Percentiles rank a stretch among this genome's conserved stretches.
phyloP scores from a whole-genome alignment of 2,113 vertebrate species.

The Gobiocypris rarus region DNA sequence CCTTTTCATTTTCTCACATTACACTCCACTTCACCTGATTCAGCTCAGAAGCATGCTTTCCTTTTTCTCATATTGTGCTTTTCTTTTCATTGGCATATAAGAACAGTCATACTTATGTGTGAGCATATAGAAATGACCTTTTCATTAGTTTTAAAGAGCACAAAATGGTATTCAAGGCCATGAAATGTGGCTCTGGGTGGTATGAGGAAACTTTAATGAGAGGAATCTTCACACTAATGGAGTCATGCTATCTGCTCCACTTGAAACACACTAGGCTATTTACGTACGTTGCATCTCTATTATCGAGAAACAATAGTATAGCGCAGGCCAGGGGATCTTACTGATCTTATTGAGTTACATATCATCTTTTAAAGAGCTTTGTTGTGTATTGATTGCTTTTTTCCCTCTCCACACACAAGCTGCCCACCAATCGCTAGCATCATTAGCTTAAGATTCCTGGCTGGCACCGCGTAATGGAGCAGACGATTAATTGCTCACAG shows the following conservation, averaged over 20 bases:
- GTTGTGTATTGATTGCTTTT: slow-evolving; percentile 29
- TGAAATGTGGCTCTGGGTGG: slow-evolving; percentile 2
- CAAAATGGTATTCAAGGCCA: slow-evolving; percentile 8
- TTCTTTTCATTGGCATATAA: neutral
- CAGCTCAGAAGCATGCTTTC: neutral
- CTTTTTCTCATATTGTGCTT: no score
- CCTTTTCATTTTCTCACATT: neutral
- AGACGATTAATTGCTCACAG: slow-evolving; percentile 49
- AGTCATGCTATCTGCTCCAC: neutral
- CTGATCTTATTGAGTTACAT: slow-evolving; percentile 8
- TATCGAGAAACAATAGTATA: neutral
- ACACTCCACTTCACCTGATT: slow-evolving; percentile 5
- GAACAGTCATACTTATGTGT: neutral
- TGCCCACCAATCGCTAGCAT: neutral
- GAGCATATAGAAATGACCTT: neutral
- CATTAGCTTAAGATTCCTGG: slow-evolving; percentile 45
- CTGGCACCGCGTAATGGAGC: slow-evolving; percentile 40
- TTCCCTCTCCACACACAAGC: slow-evolving; percentile 12
- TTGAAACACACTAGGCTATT: neutral
- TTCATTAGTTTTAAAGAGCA: slow-evolving; percentile 6
- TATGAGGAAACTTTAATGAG: neutral
- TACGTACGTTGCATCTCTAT: neutral
- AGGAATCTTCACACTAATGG: slow-evolving; percentile 4
- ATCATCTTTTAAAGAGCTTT: slow-evolving; percentile 20
- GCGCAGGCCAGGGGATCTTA: neutral